Base-by-base conservation (phyloP, 2,113 vertebrate species). In the Polyodon spathula region DNA sequence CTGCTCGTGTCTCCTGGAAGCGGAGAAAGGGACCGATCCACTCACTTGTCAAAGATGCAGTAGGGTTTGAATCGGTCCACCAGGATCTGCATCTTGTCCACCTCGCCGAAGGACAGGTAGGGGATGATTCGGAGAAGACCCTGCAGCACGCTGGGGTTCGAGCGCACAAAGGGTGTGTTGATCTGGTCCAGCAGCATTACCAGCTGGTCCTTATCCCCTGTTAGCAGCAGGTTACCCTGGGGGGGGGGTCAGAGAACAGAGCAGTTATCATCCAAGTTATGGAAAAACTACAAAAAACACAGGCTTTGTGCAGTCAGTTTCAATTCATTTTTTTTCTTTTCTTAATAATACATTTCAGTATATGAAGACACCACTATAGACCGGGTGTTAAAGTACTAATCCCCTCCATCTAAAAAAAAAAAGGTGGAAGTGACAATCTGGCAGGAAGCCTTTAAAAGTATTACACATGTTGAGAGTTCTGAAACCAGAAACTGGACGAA, bases 111-210 rank as follows among this genome's bases (percentile, higher is more conserved):
- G 60, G 95, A 97, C 63, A 99, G 81, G 81, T 95, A 99, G 0
- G 96, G 96, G 79, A 98, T 97, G 79, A 99, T 99, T 61, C 96
- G 89, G 10, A 99, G 78, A 7, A 99, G 81, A 12, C 96, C 96
- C 75, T 99, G 96, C 43, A 97, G 84, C 44, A 99, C 95, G 0
- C 95, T 99, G 60, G 95, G 95, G 70, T 95, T 99, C 69, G 95
- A 99, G 53, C 96, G 94, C 56, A 99, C 96, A 1, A 99, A 99
- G 0, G 92, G 92, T 37, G 95, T 97, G 70, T 98, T 97, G 72
- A 99, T 99, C 84, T 99, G 96, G 60, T 99, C 95, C 3, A 99
- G 81, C 71, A 99, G 76, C 96, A 99, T 99, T 57, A 98, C 93
- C 51, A 99, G 88, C 77, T 99, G 96, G 64, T 98, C 96, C 73